A percentile compares a stretch with the other conserved stretches of the same genome.
phyloP scores from a whole-genome alignment of 2,797 vertebrate genomes.

The Microctenopoma steveboyesi region DNA sequence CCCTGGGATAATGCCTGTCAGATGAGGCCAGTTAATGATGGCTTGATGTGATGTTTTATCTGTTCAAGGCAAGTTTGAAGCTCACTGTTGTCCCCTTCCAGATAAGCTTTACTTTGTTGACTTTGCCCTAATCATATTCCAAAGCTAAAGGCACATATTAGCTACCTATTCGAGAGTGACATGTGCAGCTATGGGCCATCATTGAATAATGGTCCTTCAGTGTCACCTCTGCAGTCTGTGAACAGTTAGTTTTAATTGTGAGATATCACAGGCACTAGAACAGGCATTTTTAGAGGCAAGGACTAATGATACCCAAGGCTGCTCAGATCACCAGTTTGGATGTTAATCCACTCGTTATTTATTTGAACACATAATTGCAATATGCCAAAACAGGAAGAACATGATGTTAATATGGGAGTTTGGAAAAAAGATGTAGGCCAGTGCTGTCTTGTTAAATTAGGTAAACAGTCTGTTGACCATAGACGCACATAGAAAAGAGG shows the following conservation, averaged over 20 bases:
- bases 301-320: constrained; percentile 36
- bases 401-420: constrained; percentile 3
- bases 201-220: constrained; percentile 52
- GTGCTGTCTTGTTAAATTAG: background rate
- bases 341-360: constrained; percentile 31
- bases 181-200: constrained; percentile 50
- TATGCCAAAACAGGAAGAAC: constrained; percentile 3
- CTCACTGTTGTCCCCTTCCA: constrained; percentile 54
- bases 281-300: constrained; percentile 52
- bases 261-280: background rate
- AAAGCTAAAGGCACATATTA: constrained; percentile 61
- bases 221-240: constrained; percentile 45
- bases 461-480: background rate
- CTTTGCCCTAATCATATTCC: constrained; percentile 63
- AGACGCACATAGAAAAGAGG: background rate
- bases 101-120: constrained; percentile 70
- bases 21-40: constrained; percentile 70
- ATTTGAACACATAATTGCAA: constrained; percentile 5
- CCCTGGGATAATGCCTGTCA: constrained; percentile 65
- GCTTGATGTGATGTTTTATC: constrained; percentile 66
- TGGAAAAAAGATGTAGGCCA: background rate
- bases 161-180: constrained; percentile 70
- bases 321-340: constrained; percentile 28
- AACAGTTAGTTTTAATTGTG: constrained; percentile 54
- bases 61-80: constrained; percentile 61